Evolutionary conservation across 2,797 vertebrate species (phyloP), one percentile per base, ranked within the genome.

Genomic region (Bradypus variegatus): DNA sequence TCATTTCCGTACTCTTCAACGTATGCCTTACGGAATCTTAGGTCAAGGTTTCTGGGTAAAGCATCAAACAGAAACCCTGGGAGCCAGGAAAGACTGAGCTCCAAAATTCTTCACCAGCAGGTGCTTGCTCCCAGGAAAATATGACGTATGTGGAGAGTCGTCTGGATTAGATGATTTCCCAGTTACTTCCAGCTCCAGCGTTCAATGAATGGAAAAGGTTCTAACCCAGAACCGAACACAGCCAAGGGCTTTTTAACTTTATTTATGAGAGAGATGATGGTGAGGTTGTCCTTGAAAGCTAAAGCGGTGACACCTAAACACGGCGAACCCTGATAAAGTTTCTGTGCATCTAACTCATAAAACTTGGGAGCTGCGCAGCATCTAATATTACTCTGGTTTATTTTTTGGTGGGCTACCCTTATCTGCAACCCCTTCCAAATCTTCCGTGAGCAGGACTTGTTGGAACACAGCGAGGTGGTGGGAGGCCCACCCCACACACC

Each of bases 351-450:
- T 23, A 13, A 76, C 81, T 64, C 25, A 29, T 2, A 33, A 7
- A n/a, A 1, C 2, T 62, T 36, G 2, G 3, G 3, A 50, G n/a
- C 19, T 31, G 2, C 0, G 6, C 5, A 19, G 23, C 8, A 70
- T 65, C 45, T 5, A 10, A 21, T 5, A 10, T 18, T 33, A 58
- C 10, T 25, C 38, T 36, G 50, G 38, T 25, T 38, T 33, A 27
- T 2, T 12, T 14, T n/a, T 58, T 33, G 6, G 13, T 5, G 36
- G 33, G 58, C 8, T 16, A n/a, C n/a, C 45, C 53, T 62, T 27
- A n/a, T 78, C 75, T 77, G 50, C 83, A 53, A 11, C 29, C 55
- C 27, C 73, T 18, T 64, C 62, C 58, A 41, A 77, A 2, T 16
- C 73, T 60, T 50, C 23, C 14, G 14, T 60, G 45, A 4, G 41